Evolutionary conservation across 2,113 vertebrate species (phyloP).

Genomic region (Eira barbara): DNA sequence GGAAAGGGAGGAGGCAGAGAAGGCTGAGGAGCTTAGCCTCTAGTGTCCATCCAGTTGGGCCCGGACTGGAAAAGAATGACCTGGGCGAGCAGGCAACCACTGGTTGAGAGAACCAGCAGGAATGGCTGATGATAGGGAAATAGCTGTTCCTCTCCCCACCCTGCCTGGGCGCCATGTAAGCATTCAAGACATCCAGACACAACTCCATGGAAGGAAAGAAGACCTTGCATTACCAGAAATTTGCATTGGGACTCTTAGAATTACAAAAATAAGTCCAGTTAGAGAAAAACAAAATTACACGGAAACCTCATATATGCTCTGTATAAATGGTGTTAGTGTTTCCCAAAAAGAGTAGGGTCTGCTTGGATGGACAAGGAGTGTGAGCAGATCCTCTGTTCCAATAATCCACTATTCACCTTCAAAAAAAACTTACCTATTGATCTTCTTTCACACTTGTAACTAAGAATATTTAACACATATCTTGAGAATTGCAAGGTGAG

Average conservation of each 20-base stretch:
- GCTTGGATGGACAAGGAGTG: not conserved
- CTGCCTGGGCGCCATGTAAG: not conserved
- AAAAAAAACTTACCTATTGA: not conserved
- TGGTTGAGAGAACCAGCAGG: too few relatives aligned
- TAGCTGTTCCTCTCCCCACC: not conserved
- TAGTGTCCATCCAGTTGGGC: not conserved
- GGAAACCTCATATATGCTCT: not conserved
- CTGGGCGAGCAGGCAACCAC: not conserved
- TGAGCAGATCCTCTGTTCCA: not conserved
- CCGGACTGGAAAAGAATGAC: not conserved
- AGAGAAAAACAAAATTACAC: not conserved
- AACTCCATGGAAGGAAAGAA: not conserved
- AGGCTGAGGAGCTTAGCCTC: not conserved
- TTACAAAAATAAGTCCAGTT: not conserved
- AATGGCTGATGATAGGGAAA: not conserved
- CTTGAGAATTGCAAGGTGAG: not conserved
- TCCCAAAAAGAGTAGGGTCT: not conserved
- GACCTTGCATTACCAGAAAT: not conserved
- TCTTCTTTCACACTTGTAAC: not conserved
- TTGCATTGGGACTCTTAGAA: not conserved
- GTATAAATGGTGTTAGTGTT: not conserved
- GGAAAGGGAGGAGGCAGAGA: not conserved
- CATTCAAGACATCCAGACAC: fast-evolving
- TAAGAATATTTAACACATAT: not conserved
- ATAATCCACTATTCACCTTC: not conserved